phyloP scores from a whole-genome alignment of 2,113 vertebrate species.

The Callorhinus ursinus region DNA sequence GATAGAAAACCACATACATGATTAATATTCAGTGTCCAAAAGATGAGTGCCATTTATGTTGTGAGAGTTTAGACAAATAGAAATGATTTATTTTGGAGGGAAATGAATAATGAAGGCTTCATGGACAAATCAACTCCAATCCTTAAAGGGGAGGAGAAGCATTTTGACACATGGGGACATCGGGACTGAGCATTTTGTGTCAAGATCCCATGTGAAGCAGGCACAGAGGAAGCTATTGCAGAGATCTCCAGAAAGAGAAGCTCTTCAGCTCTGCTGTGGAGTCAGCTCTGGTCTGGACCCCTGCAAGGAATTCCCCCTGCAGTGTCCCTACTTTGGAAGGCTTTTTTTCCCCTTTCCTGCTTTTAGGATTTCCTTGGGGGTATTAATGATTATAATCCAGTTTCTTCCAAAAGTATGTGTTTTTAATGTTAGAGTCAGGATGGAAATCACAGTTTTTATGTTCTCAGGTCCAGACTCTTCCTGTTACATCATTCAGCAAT shows the following conservation, averaged over 20 bases:
- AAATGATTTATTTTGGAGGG: not conserved
- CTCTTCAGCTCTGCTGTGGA: not conserved
- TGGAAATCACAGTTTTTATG: not conserved
- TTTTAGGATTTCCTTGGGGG: not conserved
- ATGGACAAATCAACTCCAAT: not conserved
- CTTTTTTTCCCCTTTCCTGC: not conserved
- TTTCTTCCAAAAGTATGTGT: not conserved
- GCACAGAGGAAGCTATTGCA: not conserved
- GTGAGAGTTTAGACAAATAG: not conserved
- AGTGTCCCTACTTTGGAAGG: not conserved
- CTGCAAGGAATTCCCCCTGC: not conserved
- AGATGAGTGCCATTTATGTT: not conserved
- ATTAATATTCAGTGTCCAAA: not conserved
- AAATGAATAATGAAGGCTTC: not conserved
- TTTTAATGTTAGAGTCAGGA: constrained; percentile 6
- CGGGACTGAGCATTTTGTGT: not conserved
- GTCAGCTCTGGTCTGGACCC: not conserved
- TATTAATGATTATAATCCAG: not conserved
- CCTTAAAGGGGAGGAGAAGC: not conserved
- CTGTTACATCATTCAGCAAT: not conserved
- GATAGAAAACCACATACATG: not conserved
- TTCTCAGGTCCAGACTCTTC: not conserved
- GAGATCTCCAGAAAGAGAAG: not conserved
- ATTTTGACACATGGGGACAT: not conserved
- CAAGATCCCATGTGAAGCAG: not conserved